Percentiles rank a stretch among this genome's conserved stretches.
Evolutionary conservation across 1,140 invertebrate genomes (phyloP).

Genomic region (Drosophila hydei): DNA sequence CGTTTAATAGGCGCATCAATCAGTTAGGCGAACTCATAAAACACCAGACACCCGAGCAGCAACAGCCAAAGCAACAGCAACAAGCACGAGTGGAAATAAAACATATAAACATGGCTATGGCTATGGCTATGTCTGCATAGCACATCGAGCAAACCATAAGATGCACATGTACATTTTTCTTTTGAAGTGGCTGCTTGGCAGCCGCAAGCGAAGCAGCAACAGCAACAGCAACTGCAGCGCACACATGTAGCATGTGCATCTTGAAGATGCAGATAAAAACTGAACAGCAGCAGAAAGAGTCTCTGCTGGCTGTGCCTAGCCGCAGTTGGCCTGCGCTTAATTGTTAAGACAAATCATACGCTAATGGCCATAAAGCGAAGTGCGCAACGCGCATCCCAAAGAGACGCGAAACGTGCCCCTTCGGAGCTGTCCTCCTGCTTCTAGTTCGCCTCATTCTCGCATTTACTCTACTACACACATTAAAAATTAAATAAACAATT

Average conservation of each 20-base stretch:
- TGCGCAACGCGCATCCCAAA: slow-evolving; percentile 43
- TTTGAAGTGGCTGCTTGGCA: slow-evolving; percentile 66
- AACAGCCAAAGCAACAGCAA: neutral
- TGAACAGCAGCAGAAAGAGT: slow-evolving; percentile 9
- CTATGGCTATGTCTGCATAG: no score
- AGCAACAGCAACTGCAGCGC: slow-evolving; percentile 9
- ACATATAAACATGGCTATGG: slow-evolving; percentile 56
- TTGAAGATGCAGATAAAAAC: slow-evolving; percentile 57
- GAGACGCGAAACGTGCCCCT: slow-evolving; percentile 57
- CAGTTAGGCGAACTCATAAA: slow-evolving; percentile 71
- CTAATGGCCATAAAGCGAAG: slow-evolving; percentile 75
- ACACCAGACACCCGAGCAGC: slow-evolving; percentile 49
- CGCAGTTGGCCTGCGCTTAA: slow-evolving; percentile 54
- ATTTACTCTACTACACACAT: slow-evolving; percentile 47
- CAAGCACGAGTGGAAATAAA: slow-evolving; percentile 62
- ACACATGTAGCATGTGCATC: slow-evolving; percentile 45
- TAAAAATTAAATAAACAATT: slow-evolving; percentile 83
- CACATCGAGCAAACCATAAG: slow-evolving; percentile 27
- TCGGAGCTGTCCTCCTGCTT: neutral
- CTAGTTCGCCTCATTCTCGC: neutral
- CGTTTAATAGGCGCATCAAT: slow-evolving; percentile 79
- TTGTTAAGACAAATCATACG: slow-evolving; percentile 83
- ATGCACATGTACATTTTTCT: slow-evolving; percentile 66
- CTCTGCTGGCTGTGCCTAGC: slow-evolving; percentile 2
- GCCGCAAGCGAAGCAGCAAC: slow-evolving; percentile 49